Base-by-base conservation (phyloP, 2,797 vertebrate species). In the Urophycis tenuis region DNA sequence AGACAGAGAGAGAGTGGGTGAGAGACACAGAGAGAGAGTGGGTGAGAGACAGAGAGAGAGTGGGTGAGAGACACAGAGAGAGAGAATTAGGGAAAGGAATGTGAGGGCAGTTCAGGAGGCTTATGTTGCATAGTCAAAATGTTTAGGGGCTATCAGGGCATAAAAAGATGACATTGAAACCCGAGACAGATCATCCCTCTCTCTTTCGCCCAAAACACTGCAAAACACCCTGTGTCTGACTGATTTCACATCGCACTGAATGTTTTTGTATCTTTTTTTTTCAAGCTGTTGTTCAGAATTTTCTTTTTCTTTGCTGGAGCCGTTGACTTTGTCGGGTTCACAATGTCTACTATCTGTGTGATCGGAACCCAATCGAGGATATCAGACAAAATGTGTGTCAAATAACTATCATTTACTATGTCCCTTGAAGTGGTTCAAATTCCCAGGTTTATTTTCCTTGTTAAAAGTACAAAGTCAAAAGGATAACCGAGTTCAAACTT, bases 41-140 rank as follows among this genome's bases (percentile, higher is more conserved):
- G 19, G 25, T 4, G 35, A 41, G 31, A 72, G 69, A 33, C 22
- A 33, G 34, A 72, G 29, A 75, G 2, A 19, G n/a, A n/a, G n/a
- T n/a, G n/a, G n/a, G n/a, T 3, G 15, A 22, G 32, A 69, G 45
- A 75, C 5, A 49, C 3, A 25, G 60, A 25, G n/a, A 67, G 9
- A 67, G 25, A 67, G 60, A 67, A 29, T 67, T 67, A 67, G 60
- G 25, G 22, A 76, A 14, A 74, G 36, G 67, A 72, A 72, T 36
- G 33, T 72, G 35, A 25, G 19, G 34, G 34, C 71, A n/a, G 34
- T 72, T 25, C 71, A 36, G 71, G 9, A 36, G 71, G 71, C 71
- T 72, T 72, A 36, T 36, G 35, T 72, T 72, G 34, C 71, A 72
- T 72, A 35, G 33, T 35, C 71, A 36, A 35, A 36, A 72, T 36